A percentile compares a stretch with the other conserved stretches of the same genome.
phyloP scores from a whole-genome alignment of 1,140 invertebrate genomes.

The Drosophila subobscura region DNA sequence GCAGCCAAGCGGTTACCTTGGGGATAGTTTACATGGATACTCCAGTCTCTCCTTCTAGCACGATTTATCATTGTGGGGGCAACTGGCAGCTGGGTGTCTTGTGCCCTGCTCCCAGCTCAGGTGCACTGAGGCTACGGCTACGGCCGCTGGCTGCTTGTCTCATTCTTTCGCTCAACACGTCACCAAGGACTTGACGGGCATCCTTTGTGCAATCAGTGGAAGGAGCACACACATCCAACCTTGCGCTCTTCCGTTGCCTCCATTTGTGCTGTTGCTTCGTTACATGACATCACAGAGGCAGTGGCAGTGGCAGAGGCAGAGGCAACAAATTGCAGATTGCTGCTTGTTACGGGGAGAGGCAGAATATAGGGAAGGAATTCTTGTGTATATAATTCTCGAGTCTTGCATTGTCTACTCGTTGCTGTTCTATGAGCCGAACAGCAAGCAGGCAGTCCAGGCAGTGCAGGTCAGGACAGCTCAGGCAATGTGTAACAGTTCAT shows the following conservation, averaged over 20 bases:
- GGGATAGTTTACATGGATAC: not conserved
- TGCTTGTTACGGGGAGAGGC: constrained; percentile 44
- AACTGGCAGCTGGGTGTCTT: constrained; percentile 15
- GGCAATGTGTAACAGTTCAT: constrained; percentile 38
- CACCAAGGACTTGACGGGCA: constrained; percentile 76
- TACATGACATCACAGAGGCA: constrained; percentile 52
- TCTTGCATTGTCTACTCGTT: constrained; percentile 42
- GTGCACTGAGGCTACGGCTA: constrained; percentile 39
- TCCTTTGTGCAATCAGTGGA: constrained; percentile 75
- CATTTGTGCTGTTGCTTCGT: constrained; percentile 52
- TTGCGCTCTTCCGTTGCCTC: constrained; percentile 12
- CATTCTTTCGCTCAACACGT: constrained; percentile 72
- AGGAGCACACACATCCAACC: constrained; percentile 38
- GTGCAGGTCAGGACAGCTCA: constrained; percentile 2
- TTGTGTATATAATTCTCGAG: constrained; percentile 45
- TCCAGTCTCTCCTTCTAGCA: not conserved
- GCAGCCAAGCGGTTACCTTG: not conserved
- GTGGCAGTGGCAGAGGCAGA: constrained; percentile 7
- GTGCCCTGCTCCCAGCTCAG: constrained; percentile 31
- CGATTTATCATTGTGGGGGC: constrained; percentile 18
- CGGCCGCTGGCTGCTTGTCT: constrained; percentile 51
- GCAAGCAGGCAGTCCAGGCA: no score
- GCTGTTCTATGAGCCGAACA: constrained; percentile 12
- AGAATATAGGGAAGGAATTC: constrained; percentile 43
- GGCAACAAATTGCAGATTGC: constrained; percentile 40